Base-by-base conservation (phyloP, 2,113 vertebrate species). In the Bubo blakistoni region DNA sequence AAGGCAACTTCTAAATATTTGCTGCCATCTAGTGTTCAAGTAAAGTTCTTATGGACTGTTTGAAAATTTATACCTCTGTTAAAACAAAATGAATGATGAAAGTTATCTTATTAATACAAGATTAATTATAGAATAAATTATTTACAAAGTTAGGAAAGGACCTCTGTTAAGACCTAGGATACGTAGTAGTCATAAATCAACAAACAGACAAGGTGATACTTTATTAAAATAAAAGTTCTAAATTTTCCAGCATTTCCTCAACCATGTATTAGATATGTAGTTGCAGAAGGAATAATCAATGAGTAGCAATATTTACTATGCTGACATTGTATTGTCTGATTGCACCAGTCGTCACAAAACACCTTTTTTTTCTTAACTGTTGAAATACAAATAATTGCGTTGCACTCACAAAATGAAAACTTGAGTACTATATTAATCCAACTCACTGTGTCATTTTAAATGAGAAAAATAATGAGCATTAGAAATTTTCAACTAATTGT, bases 1-100 rank as follows among this genome's bases (percentile, higher is more conserved):
- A 71, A 82, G 73, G 21, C 70, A 79, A 95, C 95, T 97, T 95
- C 55, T 95, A 95, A 95, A 92, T 92, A 96, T 98, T 81, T 98
- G 97, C 97, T 98, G 98, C 98, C 98, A 98, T 91, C 98, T 98
- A 97, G 97, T 97, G 98, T 86, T 63, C 63, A 78, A 11, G 29
- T 80, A 61, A 77, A 62, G 58, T 54, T 88, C 27, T 55, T 52
- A 49, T 0, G 14, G 34, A 9, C 24, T 40, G 30, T 42, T 54
- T 34, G 42, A 81, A 77, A 58, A 73, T 9, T 0, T 7, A 16
- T 27, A 34, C 19, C 18, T 69, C 25, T 7, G 16, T 38, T 34
- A 34, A 71, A 85, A 38, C 13, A 16, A 7, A 20, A 55, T 5
- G 38, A 65, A 61, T 13, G n/a, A 54, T 2, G 2, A 32, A 76